Conservation (phyloP, 2,888 invertebrate genomes). For the Pyrrhia umbra region DNA sequence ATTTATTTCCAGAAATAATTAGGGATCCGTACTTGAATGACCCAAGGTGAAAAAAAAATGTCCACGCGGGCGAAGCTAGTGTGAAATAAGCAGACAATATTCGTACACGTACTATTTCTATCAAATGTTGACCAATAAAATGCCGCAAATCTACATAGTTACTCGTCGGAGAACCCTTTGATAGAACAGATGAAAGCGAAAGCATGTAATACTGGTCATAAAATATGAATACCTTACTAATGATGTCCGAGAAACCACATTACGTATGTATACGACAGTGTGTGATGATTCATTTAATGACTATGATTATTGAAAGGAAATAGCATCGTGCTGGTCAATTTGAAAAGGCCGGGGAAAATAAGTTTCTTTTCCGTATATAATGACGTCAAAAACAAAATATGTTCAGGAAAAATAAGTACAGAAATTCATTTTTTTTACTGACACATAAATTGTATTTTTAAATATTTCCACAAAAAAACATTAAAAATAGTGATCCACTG, state of each 20-base stretch:
- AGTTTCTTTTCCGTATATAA: background rate
- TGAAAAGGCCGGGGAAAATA: background rate
- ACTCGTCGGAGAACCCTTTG: constrained; percentile 9
- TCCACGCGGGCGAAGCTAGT: too few relatives aligned
- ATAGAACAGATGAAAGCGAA: constrained; percentile 36
- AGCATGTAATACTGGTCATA: constrained; percentile 28
- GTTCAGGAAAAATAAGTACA: too few relatives aligned
- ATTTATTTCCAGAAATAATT: too few relatives aligned
- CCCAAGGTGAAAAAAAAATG: too few relatives aligned
- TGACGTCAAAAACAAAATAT: background rate
- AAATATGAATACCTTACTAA: constrained; percentile 45
- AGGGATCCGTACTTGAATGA: too few relatives aligned
- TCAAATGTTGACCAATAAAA: constrained; percentile 11
- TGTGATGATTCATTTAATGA: constrained; percentile 9
- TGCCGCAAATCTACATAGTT: background rate
- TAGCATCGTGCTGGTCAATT: constrained; percentile 2
- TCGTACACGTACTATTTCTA: background rate
- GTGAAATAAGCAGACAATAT: too few relatives aligned
- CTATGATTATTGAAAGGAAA: constrained; percentile 16
- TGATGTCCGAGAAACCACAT: constrained; percentile 30
- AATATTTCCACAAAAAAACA: too few relatives aligned
- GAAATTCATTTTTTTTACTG: too few relatives aligned
- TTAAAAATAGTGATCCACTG: too few relatives aligned
- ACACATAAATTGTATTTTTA: too few relatives aligned
- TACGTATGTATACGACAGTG: constrained; percentile 5